A percentile compares a stretch with the other conserved stretches of the same genome.
Evolutionary conservation across 92 coral and sea anemone genomes (phyloP).

Genomic region (Epizoanthus fatuus): DNA sequence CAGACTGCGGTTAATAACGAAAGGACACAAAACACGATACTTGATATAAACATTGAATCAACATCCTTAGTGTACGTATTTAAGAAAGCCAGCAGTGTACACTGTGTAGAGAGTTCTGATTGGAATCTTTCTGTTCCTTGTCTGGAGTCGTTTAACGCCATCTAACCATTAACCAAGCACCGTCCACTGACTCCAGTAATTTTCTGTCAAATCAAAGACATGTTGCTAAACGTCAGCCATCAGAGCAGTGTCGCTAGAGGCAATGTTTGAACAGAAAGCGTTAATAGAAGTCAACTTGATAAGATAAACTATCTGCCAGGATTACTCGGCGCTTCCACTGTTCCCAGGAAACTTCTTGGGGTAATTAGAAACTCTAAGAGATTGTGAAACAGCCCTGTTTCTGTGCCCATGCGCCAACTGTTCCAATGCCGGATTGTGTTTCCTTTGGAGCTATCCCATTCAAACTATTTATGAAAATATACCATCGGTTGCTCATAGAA

Average conservation of each 20-base stretch:
- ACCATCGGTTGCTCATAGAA: not conserved
- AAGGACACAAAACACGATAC: conserved; percentile 31
- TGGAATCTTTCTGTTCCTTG: not conserved
- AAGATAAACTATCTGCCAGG: not conserved
- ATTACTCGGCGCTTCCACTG: not conserved
- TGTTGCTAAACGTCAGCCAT: not conserved
- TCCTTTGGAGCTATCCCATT: not conserved
- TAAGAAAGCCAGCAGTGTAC: not conserved
- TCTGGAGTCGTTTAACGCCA: conserved; percentile 8
- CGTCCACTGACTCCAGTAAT: not conserved
- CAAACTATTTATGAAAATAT: not conserved
- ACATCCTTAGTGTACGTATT: conserved; percentile 31
- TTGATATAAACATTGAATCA: conserved; percentile 37
- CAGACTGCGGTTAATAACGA: conserved; percentile 21
- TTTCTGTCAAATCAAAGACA: not conserved
- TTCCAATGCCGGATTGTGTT: not conserved
- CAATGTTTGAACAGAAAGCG: not conserved
- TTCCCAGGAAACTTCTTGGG: not conserved
- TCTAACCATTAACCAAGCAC: not conserved
- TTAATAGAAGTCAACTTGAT: conserved; percentile 22
- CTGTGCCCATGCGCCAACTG: no score
- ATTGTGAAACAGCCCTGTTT: not conserved
- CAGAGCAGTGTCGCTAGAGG: not conserved
- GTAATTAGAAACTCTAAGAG: not conserved
- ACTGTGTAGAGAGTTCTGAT: not conserved